Evolutionary conservation across 1,140 invertebrate genomes (phyloP), one percentile per base, ranked within the genome.

Genomic region (Ptiloglossa arizonensis): DNA sequence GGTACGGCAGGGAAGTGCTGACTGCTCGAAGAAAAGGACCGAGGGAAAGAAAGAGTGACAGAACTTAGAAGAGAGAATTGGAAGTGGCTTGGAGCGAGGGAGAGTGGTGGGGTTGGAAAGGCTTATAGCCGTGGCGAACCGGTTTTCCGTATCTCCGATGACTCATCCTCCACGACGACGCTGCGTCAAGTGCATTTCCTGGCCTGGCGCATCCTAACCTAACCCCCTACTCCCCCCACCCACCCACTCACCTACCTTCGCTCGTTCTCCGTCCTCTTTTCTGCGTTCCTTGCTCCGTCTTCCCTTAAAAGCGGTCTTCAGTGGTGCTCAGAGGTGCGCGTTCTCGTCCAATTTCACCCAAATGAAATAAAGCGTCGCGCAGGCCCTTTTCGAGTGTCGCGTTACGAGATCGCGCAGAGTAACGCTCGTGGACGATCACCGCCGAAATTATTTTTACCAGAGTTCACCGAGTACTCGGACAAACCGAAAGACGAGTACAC

Each of bases 141-240:
- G 90, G 91, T 92, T 92, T 92, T 87, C 87, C 87, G 90, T 91
- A 91, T 92, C 90, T 91, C 86, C 84, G 90, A 91, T 91, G 90
- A 91, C 86, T 92, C 90, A 92, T 90, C 89, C 84, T 82, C 80
- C 52, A 68, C 79, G 84, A 82, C 85, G 82, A 86, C 81, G 86
- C 81, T 67, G 89, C 90, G 89, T 92, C 91, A 92, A 92, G 90
- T 91, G 91, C 91, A 92, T 92, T 92, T 92, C 91, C 90, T 91
- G 89, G 82, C 88, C 82, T 86, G 86, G 79, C 88, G 84, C 83
- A 87, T 89, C 85, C 62, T 80, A 83, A 83, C 85, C 82, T 83
- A 86, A 88, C 85, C 80, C 72, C 83, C 69, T 22, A 29, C 79
- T 38, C 78, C 44, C 35, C 52, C 70, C 73, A 66, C 50, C 52